Conservation (phyloP, 2,797 vertebrate genomes). For the Myotis daubentonii region DNA sequence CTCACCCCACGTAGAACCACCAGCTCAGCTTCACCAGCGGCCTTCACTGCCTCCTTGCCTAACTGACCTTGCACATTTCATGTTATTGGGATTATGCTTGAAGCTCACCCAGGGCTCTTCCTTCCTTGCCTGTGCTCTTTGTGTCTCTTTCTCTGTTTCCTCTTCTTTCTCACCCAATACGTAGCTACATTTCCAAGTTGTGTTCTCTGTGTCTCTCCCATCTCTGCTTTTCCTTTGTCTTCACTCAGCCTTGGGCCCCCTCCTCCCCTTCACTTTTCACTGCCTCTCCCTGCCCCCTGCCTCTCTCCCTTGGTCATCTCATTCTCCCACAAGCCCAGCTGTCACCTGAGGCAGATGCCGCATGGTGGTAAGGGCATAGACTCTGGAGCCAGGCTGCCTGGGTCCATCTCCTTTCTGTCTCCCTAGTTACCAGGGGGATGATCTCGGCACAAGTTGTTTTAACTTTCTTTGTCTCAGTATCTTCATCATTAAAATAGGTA, state of each 20-base stretch:
- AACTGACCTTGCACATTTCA: not conserved
- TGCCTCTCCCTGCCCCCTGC: not conserved
- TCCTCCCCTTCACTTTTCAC: not conserved
- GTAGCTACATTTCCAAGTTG: not conserved
- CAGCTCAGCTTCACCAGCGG: not conserved
- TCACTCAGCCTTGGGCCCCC: not conserved
- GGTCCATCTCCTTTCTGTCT: not conserved
- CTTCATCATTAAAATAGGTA: not conserved
- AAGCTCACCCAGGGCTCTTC: not conserved
- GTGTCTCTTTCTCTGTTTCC: not conserved
- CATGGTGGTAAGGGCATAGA: not conserved
- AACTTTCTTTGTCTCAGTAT: not conserved
- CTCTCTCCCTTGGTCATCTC: not conserved
- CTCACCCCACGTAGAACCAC: rapidly evolving
- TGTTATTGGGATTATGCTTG: not conserved
- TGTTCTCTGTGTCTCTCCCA: not conserved
- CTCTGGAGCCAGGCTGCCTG: not conserved
- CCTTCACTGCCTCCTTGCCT: not conserved
- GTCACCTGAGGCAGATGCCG: not conserved
- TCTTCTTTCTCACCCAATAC: not conserved
- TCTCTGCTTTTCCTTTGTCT: not conserved
- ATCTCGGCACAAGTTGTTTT: not conserved
- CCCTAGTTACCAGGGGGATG: not conserved
- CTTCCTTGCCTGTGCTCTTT: not conserved
- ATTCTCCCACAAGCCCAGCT: not conserved